Base-by-base conservation (phyloP, 2,888 invertebrate genomes). In the Caenorhabditis imperialis region DNA sequence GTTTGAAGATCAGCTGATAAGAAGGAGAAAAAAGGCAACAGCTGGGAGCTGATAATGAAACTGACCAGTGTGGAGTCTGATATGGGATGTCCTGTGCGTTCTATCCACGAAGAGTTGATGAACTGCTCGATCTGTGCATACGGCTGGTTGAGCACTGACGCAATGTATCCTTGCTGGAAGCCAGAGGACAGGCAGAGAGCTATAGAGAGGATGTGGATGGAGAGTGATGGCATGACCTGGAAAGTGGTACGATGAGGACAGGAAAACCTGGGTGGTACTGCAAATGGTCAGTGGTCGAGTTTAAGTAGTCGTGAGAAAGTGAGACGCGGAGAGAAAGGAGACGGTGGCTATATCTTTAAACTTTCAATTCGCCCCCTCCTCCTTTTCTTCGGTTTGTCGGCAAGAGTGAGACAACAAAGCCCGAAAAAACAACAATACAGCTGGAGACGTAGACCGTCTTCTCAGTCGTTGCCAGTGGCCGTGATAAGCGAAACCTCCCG, bases 111-210 rank as follows among this genome's bases (percentile, higher is more conserved):
- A 6, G 73, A 54, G 60, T 83, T 81, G 65, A 83, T 83, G 51
- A 79, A 83, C 16, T 72, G 65, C 50, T 81, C 79, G 42, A 83
- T 81, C 60, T 81, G 77, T 33, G 73, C 70, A 51, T 83, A 83
- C 0, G 83, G 83, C 48, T 83, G 83, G 50, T 83, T 83, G 37
- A 83, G 76, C 8, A 83, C 83, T 0, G 83, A 80, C n/a, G 83
- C 83, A 35, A 83, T 81, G 69, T 83, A 83, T 30, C 83, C 83
- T 63, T 83, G 83, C 45, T 83, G 83, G 69, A 82, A 83, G 22
- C 83, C 83, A 10, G 81, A 78, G 12, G 79, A 79, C 16, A 83
- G 62, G 45, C 83, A 83, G 12, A 83, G 63, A 3, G 81, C 81
- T 60, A 83, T 54, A 1, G 82, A 79, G 44, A 83, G 77, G 27